Percentiles rank a stretch among this genome's conserved stretches.
Evolutionary conservation across 2,888 invertebrate species (phyloP).

Genomic region (Notodonta dromedarius): DNA sequence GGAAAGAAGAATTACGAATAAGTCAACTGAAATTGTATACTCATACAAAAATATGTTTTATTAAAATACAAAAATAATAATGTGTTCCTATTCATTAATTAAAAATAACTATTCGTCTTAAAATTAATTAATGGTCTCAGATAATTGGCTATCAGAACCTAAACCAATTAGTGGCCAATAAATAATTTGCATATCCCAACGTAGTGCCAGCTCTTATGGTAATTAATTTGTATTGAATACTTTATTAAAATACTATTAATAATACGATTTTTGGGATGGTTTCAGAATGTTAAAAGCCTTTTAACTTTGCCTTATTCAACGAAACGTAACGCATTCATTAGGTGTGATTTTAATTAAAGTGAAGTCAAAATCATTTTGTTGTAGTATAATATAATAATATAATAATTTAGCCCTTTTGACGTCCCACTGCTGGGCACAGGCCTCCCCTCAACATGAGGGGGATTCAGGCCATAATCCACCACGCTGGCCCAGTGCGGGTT

Average conservation of each 20-base stretch:
- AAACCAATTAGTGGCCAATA: slow-evolving; percentile 23
- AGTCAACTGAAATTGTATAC: no score
- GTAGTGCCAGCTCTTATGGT: not conserved
- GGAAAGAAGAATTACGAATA: no score
- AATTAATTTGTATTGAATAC: slow-evolving; percentile 5
- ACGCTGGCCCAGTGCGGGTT: no score
- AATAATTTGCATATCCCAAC: slow-evolving; percentile 25
- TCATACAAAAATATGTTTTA: no score
- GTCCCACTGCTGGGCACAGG: no score
- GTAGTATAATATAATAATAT: no score
- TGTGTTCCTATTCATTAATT: not conserved
- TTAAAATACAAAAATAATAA: not conserved
- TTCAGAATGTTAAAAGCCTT: not conserved
- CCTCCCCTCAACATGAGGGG: no score
- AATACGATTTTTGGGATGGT: slow-evolving; percentile 1
- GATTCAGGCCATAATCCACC: no score
- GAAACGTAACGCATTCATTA: not conserved
- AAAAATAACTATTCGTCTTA: slow-evolving; percentile 9
- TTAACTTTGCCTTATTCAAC: not conserved
- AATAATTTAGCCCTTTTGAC: no score
- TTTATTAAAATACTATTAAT: not conserved
- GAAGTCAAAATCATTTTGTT: slow-evolving; percentile 15
- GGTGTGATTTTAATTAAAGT: not conserved
- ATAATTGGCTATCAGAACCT: slow-evolving; percentile 26
- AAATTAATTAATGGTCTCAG: slow-evolving; percentile 26